A percentile compares a stretch with the other conserved stretches of the same genome.
Evolutionary conservation across 2,888 invertebrate species (phyloP).

Genomic region (Metacarcinus magister): DNA sequence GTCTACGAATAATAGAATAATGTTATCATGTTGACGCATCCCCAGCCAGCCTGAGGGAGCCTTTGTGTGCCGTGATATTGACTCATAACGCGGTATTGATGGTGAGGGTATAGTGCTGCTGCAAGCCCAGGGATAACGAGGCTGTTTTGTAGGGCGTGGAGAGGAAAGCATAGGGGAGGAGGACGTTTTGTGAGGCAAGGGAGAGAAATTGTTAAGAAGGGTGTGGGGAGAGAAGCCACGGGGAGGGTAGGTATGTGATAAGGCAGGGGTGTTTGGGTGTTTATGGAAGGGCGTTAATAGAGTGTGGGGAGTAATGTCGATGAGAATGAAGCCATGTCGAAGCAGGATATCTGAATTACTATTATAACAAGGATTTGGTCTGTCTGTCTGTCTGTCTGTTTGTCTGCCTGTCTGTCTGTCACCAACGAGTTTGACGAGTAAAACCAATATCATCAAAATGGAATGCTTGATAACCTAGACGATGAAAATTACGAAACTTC

Average conservation of each 20-base stretch:
- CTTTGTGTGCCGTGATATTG: constrained; percentile 50
- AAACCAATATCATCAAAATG: too few relatives aligned
- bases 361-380: too few relatives aligned
- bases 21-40: not conserved
- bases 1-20: not conserved
- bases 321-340: not conserved
- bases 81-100: constrained; percentile 44
- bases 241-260: not conserved
- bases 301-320: not conserved
- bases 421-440: too few relatives aligned
- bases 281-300: not conserved
- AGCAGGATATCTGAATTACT: too few relatives aligned
- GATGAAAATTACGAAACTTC: too few relatives aligned
- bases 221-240: not conserved
- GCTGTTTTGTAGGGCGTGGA: not conserved
- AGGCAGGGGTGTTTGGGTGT: too few relatives aligned
- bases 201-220: too few relatives aligned
- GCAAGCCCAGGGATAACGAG: constrained; percentile 28
- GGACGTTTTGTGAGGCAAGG: not conserved
- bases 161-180: not conserved
- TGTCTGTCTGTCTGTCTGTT: too few relatives aligned
- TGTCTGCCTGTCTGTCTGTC: too few relatives aligned
- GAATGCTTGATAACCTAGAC: too few relatives aligned
- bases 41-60: not conserved
- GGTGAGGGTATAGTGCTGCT: constrained; percentile 29